Base-by-base conservation (phyloP, 2,797 vertebrate species). In the Prunella strophiata region DNA sequence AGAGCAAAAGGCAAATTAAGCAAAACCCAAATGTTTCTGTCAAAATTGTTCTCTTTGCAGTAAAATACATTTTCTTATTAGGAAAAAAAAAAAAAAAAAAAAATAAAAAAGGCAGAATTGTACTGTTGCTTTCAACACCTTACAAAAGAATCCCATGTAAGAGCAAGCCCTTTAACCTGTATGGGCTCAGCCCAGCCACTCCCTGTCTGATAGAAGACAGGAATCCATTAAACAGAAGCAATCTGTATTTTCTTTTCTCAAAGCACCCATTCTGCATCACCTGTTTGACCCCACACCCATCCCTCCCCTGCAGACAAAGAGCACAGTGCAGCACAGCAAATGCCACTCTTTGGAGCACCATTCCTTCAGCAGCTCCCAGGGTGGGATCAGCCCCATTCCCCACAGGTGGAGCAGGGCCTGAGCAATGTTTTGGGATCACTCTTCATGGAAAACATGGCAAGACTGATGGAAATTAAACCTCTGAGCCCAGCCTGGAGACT, bases 281-380 rank as follows among this genome's bases (percentile, higher is more conserved):
- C 32, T 70, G 16, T 47, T 80, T 79, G 51, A 52, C 38, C 58
- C 57, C 42, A 34, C 40, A 59, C 13, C 65, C 21, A 27, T 23
- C 42, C 13, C 38, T 54, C 81, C 62, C 52, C 55, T 88, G 63
- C 51, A 77, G 34, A 71, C 38, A 29, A n/a, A 43, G 45, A 25
- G 29, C 4, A 11, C 45, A 40, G 14, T 23, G 29, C 15, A 22
- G 13, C 32, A 85, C 75, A 58, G 48, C 30, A 48, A 51, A 71
- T 21, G 26, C 77, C 43, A 18, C 36, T 48, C 54, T 18, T 20
- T 22, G 32, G 19, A 58, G 45, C 20, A 40, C 23, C 65, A 72
- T 86, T 95, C 90, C 88, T 91, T 25, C 52, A 71, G 58, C 85
- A 91, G 94, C 63, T 96, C 59, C 62, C 93, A 62, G 75, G 47